Evolutionary conservation across 2,888 invertebrate genomes (phyloP).

Genomic region (Aradus depressus): DNA sequence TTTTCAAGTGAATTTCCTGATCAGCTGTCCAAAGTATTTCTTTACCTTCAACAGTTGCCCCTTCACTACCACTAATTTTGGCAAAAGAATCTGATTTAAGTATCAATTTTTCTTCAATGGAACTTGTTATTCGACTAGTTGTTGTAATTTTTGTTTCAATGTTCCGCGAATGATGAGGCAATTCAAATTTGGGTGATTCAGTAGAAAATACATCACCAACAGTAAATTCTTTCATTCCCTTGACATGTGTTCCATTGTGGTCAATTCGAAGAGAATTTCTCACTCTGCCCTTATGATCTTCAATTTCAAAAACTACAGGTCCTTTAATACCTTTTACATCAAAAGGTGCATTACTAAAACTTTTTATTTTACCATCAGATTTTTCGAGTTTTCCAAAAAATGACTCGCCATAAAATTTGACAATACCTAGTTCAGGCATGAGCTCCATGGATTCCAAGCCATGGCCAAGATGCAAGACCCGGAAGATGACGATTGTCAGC

Average conservation of each 20-base stretch:
- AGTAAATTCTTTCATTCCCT: constrained; percentile 52
- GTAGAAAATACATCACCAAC: constrained; percentile 65
- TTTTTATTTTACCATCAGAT: constrained; percentile 52
- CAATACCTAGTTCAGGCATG: constrained; percentile 55
- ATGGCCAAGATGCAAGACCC: constrained; percentile 56
- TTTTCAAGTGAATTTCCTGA: constrained; percentile 64
- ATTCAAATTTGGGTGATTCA: constrained; percentile 55
- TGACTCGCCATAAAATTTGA: constrained; percentile 67
- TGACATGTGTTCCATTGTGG: constrained; percentile 55
- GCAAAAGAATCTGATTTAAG: constrained; percentile 58
- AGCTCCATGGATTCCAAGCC: constrained; percentile 80
- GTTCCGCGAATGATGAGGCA: constrained; percentile 49
- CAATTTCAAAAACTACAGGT: constrained; percentile 36
- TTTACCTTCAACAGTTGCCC: constrained; percentile 59
- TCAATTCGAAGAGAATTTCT: constrained; percentile 45
- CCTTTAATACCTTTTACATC: constrained; percentile 37
- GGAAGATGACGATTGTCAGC: constrained; percentile 67
- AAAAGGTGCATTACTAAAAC: constrained; percentile 39
- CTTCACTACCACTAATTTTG: constrained; percentile 62
- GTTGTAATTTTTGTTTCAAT: constrained; percentile 43
- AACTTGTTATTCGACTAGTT: constrained; percentile 61
- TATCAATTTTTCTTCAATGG: constrained; percentile 53
- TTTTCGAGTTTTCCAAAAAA: constrained; percentile 67
- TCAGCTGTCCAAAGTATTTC: constrained; percentile 64
- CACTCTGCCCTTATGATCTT: constrained; percentile 32